These are phyloP conservation scores for Trogon melanurus DNA, from an alignment of 2,113 vertebrate genomes.

Conservation along the genomic window DNA sequence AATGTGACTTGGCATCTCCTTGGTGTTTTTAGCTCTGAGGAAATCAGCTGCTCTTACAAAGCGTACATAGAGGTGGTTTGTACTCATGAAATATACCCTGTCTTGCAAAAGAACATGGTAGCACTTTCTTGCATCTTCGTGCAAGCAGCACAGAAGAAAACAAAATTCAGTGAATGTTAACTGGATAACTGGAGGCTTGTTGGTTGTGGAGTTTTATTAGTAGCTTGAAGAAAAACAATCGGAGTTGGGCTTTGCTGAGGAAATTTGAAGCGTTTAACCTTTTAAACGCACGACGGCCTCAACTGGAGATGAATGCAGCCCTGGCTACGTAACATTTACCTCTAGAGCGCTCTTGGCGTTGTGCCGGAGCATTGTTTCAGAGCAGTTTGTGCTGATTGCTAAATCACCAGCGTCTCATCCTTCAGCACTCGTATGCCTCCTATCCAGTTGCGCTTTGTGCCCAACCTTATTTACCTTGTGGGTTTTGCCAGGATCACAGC, in stretches of 20 bases:
- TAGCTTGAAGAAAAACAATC: neutral
- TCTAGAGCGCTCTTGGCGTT: neutral
- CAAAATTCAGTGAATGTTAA: neutral
- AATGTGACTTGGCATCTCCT: neutral
- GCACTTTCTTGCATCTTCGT: neutral
- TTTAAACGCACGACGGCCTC: neutral
- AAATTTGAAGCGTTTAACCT: neutral
- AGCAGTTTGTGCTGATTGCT: neutral
- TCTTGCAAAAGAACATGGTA: neutral
- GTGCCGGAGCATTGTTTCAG: neutral
- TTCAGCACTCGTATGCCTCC: neutral
- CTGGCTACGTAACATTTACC: neutral
- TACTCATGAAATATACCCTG: neutral
- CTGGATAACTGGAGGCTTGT: neutral
- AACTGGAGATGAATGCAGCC: neutral
- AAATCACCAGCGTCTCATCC: neutral
- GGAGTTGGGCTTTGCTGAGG: neutral
- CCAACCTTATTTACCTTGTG: slow-evolving; percentile 53
- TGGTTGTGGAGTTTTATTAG: neutral
- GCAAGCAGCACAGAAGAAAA: neutral
- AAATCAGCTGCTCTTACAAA: neutral
- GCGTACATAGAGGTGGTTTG: neutral
- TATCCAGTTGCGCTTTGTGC: slow-evolving; percentile 21
- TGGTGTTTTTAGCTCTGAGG: neutral
- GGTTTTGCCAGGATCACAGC: slow-evolving; percentile 64